These are phyloP conservation scores for Sipha flava DNA, from an alignment of 1,140 invertebrate species.

Conservation along the genomic window DNA sequence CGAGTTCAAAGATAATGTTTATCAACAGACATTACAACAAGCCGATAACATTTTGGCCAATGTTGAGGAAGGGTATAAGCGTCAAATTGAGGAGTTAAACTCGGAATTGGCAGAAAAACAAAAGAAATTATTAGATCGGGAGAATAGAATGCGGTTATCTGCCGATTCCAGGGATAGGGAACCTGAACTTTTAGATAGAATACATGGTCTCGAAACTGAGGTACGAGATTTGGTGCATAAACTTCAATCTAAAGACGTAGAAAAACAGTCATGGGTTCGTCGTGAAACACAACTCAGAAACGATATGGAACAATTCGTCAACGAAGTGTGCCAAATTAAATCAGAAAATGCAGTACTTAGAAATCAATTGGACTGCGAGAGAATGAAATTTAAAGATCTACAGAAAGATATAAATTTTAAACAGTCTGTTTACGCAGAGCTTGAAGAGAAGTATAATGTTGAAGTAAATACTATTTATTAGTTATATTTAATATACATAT, in stretches of 20 bases:
- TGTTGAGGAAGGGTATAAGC: slow-evolving; percentile 57
- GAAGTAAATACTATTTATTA: not conserved
- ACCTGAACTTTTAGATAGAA: slow-evolving; percentile 29
- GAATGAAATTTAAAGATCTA: slow-evolving; percentile 30
- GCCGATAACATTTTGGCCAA: slow-evolving; percentile 65
- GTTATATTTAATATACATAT: slow-evolving; percentile 14
- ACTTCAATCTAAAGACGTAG: slow-evolving; percentile 35
- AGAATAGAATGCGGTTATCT: slow-evolving; percentile 26
- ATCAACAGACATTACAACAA: slow-evolving; percentile 62
- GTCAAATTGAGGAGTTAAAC: slow-evolving; percentile 43
- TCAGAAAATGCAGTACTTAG: slow-evolving; percentile 20
- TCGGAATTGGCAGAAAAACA: slow-evolving; percentile 41
- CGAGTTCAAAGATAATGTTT: slow-evolving; percentile 51
- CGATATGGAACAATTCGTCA: slow-evolving; percentile 34
- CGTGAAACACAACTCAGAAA: slow-evolving; percentile 33
- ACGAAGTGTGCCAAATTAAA: slow-evolving; percentile 34
- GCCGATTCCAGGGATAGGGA: slow-evolving; percentile 25
- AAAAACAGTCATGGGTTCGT: slow-evolving; percentile 34
- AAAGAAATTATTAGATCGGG: slow-evolving; percentile 33
- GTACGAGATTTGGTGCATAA: slow-evolving; percentile 19
- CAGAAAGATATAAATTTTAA: slow-evolving; percentile 33
- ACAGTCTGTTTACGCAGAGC: slow-evolving; percentile 32
- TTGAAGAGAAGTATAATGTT: slow-evolving; percentile 31
- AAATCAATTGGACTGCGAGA: slow-evolving; percentile 28
- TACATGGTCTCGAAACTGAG: slow-evolving; percentile 29